Evolutionary conservation across 2,113 vertebrate species (phyloP), one percentile per base, ranked within the genome.

Genomic region (Microcebus tavaratra): DNA sequence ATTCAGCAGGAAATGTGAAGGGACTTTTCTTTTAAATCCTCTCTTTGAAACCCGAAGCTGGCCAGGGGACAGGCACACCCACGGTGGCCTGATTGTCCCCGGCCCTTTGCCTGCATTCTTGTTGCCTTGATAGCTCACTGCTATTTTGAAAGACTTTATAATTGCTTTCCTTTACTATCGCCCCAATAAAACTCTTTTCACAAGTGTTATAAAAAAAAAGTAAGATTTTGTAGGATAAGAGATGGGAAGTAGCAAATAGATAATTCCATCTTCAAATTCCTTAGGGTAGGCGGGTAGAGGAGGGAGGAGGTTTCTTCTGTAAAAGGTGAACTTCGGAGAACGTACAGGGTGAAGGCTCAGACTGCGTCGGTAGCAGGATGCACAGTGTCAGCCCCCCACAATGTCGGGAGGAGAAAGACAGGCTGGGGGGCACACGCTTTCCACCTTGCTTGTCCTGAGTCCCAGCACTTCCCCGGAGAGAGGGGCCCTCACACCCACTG

Each of bases 1-100:
- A 98, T 98, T 98, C 95, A 97, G 96, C 92, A 97, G 97, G 97
- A 98, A 98, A 98, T 82, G 75, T 42, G 94, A 97, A 97, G 95
- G 90, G 90, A 57, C 79, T 98, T 83, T 96, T 76, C 27, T 87
- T 98, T 97, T 96, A 98, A 99, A 98, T 96, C 89, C 70, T 18
- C 34, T 61, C 91, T 85, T 84, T 94, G 83, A 97, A 94, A 73
- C 23, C 50, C 14, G 2, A 23, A 21, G n/a, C 85, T 10, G 23
- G 20, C 2, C 0, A 18, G 70, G 12, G 34, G 18, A 21, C 2
- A 12, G 0, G 18, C 8, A 20, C 17, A 34, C 25, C 45, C 17
- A 5, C n/a, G 1, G 0, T 29, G 8, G 39, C 42, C 29, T 59
- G n/a, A 68, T 7, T 50, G 17, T 18, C 48, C 15, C 80, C 31